Conservation (phyloP, 2,888 invertebrate species). For the Pseudolycoriella hygida region DNA sequence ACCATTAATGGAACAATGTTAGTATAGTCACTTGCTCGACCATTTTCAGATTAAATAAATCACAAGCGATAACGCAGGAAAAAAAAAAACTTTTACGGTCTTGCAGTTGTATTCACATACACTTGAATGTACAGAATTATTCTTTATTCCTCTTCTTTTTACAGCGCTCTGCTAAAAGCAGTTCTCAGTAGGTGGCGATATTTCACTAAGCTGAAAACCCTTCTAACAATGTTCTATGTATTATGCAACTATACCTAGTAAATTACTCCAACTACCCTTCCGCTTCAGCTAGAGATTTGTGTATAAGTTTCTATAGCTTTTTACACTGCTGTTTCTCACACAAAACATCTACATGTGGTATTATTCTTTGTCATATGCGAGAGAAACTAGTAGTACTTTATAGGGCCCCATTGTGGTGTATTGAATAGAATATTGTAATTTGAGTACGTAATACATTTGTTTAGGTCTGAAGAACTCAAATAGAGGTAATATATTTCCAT, state of each 20-base stretch:
- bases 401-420: not conserved
- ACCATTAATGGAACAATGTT: no score
- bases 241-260: not conserved
- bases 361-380: not conserved
- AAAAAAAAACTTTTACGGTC: no score
- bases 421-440: slow-evolving; percentile 1
- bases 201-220: slow-evolving; percentile 1
- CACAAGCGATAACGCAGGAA: no score
- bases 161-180: not conserved
- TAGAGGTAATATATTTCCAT: no score
- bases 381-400: not conserved
- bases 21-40: no score
- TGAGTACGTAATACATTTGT: not conserved
- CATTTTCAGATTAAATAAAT: no score
- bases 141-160: no score
- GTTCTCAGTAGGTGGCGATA: slow-evolving; percentile 1
- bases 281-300: not conserved
- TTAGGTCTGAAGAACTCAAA: no score
- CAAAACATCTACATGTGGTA: slow-evolving; percentile 1
- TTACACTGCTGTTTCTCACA: not conserved
- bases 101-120: no score
- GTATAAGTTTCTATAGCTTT: not conserved
- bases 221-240: not conserved
- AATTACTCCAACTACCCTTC: not conserved
- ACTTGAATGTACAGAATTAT: no score